phyloP scores from a whole-genome alignment of 1,140 invertebrate species.

The Cherax quadricarinatus region DNA sequence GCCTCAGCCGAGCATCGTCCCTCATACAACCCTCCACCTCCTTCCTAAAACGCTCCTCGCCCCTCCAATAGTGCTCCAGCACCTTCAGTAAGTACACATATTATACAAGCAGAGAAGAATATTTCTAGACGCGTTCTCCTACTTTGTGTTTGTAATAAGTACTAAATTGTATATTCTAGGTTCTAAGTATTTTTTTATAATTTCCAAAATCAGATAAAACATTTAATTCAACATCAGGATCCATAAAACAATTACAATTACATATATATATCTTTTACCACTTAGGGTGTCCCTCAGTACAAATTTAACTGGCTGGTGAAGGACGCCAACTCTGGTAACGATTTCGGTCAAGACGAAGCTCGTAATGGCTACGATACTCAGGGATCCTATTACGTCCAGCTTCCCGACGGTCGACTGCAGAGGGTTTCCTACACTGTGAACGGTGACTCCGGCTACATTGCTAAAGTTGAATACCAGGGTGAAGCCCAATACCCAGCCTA shows the following conservation, averaged over 20 bases:
- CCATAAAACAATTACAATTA: not conserved
- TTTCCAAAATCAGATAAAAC: too few species aligned
- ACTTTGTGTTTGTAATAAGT: too few species aligned
- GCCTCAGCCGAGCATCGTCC: not conserved
- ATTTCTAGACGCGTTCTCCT: too few species aligned
- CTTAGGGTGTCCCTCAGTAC: not conserved
- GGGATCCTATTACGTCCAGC: constrained; percentile 5
- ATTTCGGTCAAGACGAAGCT: not conserved
- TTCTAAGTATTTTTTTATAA: not conserved
- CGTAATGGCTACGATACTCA: constrained; percentile 8
- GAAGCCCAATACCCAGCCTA: constrained; percentile 31
- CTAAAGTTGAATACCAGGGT: constrained; percentile 30
- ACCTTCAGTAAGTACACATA: not conserved
- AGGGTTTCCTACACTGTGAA: constrained; percentile 21
- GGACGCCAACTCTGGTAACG: not conserved
- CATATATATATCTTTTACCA: not conserved
- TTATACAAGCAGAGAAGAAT: too few species aligned
- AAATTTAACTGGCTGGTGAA: not conserved
- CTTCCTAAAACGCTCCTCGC: not conserved
- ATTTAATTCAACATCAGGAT: too few species aligned
- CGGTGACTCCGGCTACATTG: constrained; percentile 47
- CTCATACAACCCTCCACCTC: constrained; percentile 9
- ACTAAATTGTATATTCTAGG: not conserved
- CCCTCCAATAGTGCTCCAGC: not conserved
- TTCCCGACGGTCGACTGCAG: constrained; percentile 8